A percentile compares a stretch with the other conserved stretches of the same genome.
These are phyloP conservation scores for Helicoverpa armigera DNA, from an alignment of 1,140 invertebrate genomes.

Conservation along the genomic window DNA sequence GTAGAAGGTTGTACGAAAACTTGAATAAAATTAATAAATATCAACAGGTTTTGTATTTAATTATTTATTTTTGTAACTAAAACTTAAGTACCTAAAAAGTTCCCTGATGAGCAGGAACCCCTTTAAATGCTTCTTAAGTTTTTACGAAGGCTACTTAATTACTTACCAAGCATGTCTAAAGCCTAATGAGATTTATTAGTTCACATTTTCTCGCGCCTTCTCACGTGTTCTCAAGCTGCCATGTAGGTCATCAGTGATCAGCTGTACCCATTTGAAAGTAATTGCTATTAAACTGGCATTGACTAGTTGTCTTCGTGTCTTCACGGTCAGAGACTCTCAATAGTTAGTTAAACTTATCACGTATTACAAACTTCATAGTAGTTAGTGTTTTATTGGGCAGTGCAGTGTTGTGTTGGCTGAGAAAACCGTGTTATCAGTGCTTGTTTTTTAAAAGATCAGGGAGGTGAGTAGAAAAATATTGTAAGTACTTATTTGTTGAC, in stretches of 20 bases:
- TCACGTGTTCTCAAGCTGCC: not conserved
- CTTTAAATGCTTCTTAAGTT: not conserved
- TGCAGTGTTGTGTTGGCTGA: not conserved
- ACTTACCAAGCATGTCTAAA: not conserved
- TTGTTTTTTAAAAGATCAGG: not conserved
- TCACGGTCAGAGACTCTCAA: conserved; percentile 14
- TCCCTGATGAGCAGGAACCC: too few species aligned
- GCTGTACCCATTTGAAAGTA: not conserved
- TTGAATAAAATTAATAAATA: too few species aligned
- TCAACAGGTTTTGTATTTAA: too few species aligned
- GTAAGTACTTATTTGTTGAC: too few species aligned
- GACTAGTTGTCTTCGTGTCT: conserved; percentile 1
- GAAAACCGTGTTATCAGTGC: conserved; percentile 12
- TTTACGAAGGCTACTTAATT: too few species aligned
- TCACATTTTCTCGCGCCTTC: not conserved
- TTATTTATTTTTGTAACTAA: too few species aligned
- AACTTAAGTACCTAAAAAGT: too few species aligned
- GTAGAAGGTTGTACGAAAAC: too few species aligned
- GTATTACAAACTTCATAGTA: not conserved
- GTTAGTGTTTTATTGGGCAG: not conserved
- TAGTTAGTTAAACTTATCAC: conserved; percentile 7
- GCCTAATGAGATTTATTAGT: not conserved
- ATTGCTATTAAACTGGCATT: conserved; percentile 30
- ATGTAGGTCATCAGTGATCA: conserved; percentile 1
- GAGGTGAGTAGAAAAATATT: not conserved